Evolutionary conservation across 2,113 vertebrate genomes (phyloP).

Genomic region (Falcunculus frontatus): DNA sequence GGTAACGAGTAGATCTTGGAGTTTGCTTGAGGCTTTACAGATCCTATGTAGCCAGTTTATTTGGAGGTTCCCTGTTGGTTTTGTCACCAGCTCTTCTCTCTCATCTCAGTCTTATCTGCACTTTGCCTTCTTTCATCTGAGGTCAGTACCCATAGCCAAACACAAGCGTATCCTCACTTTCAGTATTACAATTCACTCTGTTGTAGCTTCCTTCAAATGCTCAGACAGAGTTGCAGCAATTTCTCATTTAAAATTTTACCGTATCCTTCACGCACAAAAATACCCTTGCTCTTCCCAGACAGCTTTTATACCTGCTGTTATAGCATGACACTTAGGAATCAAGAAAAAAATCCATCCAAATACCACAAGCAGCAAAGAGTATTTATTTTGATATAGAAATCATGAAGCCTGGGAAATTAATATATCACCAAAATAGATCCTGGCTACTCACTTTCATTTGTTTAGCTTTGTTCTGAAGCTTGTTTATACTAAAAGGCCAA

Average conservation of each 20-base stretch:
- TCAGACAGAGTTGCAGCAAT: not conserved
- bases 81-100: not conserved
- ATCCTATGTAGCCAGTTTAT: not conserved
- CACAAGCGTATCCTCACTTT: not conserved
- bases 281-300: not conserved
- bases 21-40: not conserved
- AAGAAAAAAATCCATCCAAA: not conserved
- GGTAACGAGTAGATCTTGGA: not conserved
- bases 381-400: not conserved
- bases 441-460: not conserved
- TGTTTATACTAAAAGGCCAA: not conserved
- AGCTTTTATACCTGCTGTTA: not conserved
- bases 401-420: not conserved
- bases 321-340: not conserved
- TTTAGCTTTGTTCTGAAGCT: not conserved
- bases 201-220: not conserved
- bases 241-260: not conserved
- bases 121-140: not conserved
- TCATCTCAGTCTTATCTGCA: not conserved
- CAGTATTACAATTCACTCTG: not conserved
- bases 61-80: not conserved
- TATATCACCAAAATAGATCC: not conserved
- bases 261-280: fast-evolving
- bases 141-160: not conserved
- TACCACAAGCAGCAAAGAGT: not conserved